Conservation (phyloP, 2,113 vertebrate genomes). For the Sinocyclocheilus anshuiensis region DNA sequence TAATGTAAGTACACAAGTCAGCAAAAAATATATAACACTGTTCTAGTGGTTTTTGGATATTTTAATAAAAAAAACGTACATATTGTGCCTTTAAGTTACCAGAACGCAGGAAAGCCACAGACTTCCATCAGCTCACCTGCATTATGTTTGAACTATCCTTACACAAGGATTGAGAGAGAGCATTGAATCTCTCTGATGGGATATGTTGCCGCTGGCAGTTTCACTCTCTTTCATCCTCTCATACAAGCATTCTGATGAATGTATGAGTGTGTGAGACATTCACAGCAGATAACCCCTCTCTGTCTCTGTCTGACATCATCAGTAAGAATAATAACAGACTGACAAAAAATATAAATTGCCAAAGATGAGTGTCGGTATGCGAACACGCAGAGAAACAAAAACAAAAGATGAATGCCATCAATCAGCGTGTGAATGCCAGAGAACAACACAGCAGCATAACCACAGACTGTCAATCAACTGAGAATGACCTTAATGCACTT, state of each 20-base stretch:
- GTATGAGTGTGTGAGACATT: not conserved
- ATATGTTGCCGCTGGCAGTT: not conserved
- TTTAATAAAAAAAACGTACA: too few species aligned
- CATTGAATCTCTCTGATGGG: not conserved
- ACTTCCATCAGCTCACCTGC: conserved; percentile 19
- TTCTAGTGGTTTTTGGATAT: too few species aligned
- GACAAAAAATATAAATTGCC: not conserved
- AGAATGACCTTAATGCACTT: conserved; percentile 38
- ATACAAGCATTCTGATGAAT: not conserved
- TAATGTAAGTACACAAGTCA: too few species aligned
- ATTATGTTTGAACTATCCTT: not conserved
- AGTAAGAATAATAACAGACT: conserved; percentile 10
- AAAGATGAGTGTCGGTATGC: not conserved
- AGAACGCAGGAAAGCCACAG: not conserved
- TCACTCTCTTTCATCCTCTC: conserved; percentile 20
- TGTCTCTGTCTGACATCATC: conserved; percentile 22
- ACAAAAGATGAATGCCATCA: not conserved
- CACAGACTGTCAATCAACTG: conserved; percentile 7
- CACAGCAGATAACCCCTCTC: not conserved
- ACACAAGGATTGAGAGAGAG: not conserved
- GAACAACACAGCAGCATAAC: conserved; percentile 17
- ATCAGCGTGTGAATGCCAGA: too few species aligned
- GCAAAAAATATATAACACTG: too few species aligned
- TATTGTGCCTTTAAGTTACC: too few species aligned
- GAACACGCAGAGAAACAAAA: not conserved